Percentiles rank a stretch among this genome's conserved stretches.
These are phyloP conservation scores for Cataglyphis altisquamis DNA, from an alignment of 2,888 invertebrate species.

Conservation along the genomic window DNA sequence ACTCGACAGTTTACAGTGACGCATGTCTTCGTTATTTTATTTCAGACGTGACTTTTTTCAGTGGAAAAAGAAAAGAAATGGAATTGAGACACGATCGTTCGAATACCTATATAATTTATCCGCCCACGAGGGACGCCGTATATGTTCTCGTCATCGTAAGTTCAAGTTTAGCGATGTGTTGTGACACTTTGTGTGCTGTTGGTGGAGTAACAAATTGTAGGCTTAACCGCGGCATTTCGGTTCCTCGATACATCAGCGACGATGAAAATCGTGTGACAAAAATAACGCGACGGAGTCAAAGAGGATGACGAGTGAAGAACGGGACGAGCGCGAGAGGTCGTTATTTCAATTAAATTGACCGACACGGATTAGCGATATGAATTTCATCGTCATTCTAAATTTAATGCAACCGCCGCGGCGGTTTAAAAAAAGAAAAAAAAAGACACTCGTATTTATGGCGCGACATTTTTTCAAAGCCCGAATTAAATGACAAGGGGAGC, in stretches of 20 bases:
- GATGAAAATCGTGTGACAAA: constrained; percentile 18
- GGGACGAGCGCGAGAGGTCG: constrained; percentile 20
- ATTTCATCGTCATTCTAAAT: constrained; percentile 68
- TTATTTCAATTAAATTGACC: constrained; percentile 69
- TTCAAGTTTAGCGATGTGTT: constrained; percentile 15
- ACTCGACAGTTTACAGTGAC: background rate
- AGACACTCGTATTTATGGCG: constrained; percentile 46
- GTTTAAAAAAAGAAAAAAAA: constrained; percentile 28
- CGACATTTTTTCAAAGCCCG: constrained; percentile 56
- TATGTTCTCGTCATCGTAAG: background rate
- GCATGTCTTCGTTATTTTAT: background rate
- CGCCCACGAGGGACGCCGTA: background rate
- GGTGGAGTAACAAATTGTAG: constrained; percentile 28
- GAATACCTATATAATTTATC: background rate
- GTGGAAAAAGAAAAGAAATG: background rate
- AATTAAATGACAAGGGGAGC: constrained; percentile 40
- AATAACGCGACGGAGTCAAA: constrained; percentile 18
- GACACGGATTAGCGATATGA: constrained; percentile 72
- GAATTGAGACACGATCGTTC: background rate
- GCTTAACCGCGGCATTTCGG: constrained; percentile 39
- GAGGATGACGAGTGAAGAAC: constrained; percentile 6
- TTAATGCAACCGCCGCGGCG: constrained; percentile 54
- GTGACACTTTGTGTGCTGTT: constrained; percentile 15
- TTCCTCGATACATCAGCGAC: constrained; percentile 20
- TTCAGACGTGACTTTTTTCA: constrained; percentile 7